These are phyloP conservation scores for Sphyrna mokarran DNA, from an alignment of 2,113 vertebrate species.

Conservation along the genomic window DNA sequence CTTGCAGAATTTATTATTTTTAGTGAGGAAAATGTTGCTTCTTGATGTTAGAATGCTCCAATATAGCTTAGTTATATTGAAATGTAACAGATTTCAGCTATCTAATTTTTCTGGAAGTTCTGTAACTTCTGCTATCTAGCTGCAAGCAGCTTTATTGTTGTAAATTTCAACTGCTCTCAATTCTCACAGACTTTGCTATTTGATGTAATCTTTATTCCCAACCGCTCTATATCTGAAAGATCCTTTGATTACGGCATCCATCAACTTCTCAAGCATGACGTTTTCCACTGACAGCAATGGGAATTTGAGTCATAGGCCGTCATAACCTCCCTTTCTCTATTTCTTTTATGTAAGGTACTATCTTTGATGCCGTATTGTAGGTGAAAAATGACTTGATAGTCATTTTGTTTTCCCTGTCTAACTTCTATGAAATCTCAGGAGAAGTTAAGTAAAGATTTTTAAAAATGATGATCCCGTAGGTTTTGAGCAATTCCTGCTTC, in stretches of 20 bases:
- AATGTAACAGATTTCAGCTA: background rate
- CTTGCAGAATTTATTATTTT: background rate
- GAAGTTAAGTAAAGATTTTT: background rate
- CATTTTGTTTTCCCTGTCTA: background rate
- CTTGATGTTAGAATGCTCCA: background rate
- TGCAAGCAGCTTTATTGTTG: background rate
- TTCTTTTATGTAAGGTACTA: background rate
- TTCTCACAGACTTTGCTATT: background rate
- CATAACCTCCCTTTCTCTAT: background rate
- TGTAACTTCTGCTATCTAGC: background rate
- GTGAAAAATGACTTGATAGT: background rate
- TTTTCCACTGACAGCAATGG: background rate
- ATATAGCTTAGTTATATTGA: background rate
- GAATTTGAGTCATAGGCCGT: background rate
- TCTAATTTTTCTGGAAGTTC: background rate
- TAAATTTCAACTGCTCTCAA: background rate
- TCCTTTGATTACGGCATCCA: background rate
- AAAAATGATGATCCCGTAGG: no score
- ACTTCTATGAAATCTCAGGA: background rate
- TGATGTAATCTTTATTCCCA: background rate
- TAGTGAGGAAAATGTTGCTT: background rate
- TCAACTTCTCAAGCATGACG: background rate
- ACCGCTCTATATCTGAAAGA: background rate
- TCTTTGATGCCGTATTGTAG: background rate
- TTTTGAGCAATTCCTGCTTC: background rate